phyloP scores from a whole-genome alignment of 2,888 invertebrate genomes.

The Drosophila demipolita region DNA sequence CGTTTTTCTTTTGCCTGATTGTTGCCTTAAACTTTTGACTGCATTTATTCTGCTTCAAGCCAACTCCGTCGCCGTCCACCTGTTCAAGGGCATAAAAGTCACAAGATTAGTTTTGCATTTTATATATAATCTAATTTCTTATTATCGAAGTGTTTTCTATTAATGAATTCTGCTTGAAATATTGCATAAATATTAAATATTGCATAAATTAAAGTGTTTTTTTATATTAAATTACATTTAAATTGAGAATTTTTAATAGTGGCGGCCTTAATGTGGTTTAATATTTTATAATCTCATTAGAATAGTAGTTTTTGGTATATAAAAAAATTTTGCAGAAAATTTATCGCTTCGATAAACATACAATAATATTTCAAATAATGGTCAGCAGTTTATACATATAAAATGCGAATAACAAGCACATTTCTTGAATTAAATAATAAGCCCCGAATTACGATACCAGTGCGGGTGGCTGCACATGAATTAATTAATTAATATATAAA shows the following conservation, averaged over 20 bases:
- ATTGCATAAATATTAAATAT: not conserved
- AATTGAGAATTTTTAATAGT: not conserved
- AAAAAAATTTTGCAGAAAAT: not conserved
- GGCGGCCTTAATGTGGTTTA: not conserved
- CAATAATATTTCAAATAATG: not conserved
- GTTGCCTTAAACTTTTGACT: constrained; percentile 18
- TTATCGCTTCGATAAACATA: too few relatives aligned
- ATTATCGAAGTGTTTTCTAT: constrained; percentile 11
- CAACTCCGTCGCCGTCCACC: constrained; percentile 46
- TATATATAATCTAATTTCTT: constrained; percentile 10
- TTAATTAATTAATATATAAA: not conserved
- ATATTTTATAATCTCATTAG: not conserved
- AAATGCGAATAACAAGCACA: not conserved
- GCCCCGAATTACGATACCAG: not conserved
- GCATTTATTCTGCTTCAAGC: constrained; percentile 19
- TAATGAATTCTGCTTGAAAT: not conserved
- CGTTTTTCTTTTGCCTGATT: constrained; percentile 29
- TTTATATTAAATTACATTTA: not conserved
- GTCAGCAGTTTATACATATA: not conserved
- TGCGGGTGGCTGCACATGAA: not conserved
- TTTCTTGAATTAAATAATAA: not conserved
- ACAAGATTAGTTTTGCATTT: constrained; percentile 35
- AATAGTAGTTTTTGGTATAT: not conserved
- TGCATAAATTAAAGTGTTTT: not conserved
- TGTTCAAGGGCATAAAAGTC: constrained; percentile 30